These are phyloP conservation scores for Brachionus asplanchnoidis DNA, from an alignment of 1,140 invertebrate genomes.

Conservation along the genomic window DNA sequence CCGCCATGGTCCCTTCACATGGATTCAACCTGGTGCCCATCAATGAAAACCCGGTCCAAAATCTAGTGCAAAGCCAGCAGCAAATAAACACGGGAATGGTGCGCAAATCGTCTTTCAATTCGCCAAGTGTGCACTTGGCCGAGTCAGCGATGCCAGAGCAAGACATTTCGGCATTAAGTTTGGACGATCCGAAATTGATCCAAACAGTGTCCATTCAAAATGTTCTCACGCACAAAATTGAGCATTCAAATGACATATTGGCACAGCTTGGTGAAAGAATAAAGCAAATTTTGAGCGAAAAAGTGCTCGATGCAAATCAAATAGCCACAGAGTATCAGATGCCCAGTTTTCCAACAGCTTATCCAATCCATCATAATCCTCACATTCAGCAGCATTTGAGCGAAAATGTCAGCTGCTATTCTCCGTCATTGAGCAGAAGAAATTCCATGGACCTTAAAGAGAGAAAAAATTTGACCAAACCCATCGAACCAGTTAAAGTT, in stretches of 20 bases:
- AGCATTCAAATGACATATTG: background rate
- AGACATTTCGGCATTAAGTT: background rate
- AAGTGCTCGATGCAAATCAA: background rate
- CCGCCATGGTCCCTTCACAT: background rate
- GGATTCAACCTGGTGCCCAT: background rate
- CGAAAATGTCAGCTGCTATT: background rate
- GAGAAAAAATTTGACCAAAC: background rate
- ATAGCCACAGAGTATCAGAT: background rate
- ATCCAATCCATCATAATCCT: conserved; percentile 10
- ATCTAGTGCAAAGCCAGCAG: background rate
- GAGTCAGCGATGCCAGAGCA: background rate
- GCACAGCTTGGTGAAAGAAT: background rate
- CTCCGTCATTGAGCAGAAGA: background rate
- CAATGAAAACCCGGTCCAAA: background rate
- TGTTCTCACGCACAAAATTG: background rate
- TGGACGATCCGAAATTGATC: background rate
- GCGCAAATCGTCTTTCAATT: background rate
- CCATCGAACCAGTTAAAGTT: background rate
- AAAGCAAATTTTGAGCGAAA: background rate
- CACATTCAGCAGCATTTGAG: conserved; percentile 20
- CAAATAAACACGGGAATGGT: background rate
- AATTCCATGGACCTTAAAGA: conserved; percentile 22
- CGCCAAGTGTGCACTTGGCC: background rate
- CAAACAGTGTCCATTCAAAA: background rate
- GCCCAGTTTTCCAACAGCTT: background rate